Percentiles rank a stretch among this genome's conserved stretches.
Conservation (phyloP, 2,888 invertebrate species). For the Ochropleura leucogaster region DNA sequence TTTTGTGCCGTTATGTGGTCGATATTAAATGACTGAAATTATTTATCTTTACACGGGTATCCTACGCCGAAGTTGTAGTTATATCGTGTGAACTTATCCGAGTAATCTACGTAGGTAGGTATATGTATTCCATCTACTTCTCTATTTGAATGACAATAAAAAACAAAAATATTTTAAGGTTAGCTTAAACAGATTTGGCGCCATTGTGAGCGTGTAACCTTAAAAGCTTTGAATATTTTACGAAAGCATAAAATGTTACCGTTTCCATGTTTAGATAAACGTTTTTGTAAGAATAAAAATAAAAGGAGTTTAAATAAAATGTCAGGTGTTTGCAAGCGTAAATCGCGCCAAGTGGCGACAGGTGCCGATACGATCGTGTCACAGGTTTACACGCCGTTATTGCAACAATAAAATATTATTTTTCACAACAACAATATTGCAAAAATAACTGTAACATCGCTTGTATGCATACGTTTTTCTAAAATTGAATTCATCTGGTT, state of each 20-base stretch:
- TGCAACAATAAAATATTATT: constrained; percentile 26
- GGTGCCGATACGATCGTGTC: constrained; percentile 53
- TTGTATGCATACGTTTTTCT: not conserved
- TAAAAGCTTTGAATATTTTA: constrained; percentile 27
- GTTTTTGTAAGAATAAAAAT: constrained; percentile 36
- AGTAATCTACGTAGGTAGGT: not conserved
- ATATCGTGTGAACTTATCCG: too few species aligned
- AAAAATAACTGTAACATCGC: constrained; percentile 15
- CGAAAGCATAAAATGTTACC: constrained; percentile 1
- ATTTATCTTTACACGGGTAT: not conserved
- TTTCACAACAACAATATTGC: constrained; percentile 21
- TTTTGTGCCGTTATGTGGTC: not conserved
- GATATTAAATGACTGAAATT: not conserved
- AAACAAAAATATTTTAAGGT: not conserved
- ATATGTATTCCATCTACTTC: not conserved
- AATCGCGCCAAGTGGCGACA: constrained; percentile 55
- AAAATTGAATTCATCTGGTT: constrained; percentile 2
- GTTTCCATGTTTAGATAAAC: constrained; percentile 24
- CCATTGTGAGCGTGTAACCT: not conserved
- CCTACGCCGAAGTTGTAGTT: not conserved
- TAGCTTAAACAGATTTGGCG: constrained; percentile 1
- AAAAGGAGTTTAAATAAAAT: constrained; percentile 38
- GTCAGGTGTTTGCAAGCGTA: constrained; percentile 44
- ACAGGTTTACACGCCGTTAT: constrained; percentile 36
- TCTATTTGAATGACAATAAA: not conserved